Conservation (phyloP, 2,888 invertebrate genomes). For the Dorcus parallelipipedus region DNA sequence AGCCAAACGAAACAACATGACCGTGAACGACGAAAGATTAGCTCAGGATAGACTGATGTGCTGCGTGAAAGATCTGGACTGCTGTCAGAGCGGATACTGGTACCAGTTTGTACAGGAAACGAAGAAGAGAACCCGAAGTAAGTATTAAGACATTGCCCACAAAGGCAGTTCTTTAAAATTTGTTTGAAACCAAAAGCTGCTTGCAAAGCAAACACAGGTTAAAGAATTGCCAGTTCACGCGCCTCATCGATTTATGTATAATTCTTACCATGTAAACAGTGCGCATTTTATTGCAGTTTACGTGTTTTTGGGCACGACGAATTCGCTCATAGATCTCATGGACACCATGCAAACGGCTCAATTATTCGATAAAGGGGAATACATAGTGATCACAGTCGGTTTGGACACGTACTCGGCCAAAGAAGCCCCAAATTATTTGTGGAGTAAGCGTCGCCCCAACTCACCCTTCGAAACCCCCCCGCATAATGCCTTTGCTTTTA, state of each 20-base stretch:
- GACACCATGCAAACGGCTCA: slow-evolving; percentile 85
- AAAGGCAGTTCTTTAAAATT: slow-evolving; percentile 3
- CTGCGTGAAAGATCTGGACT: slow-evolving; percentile 70
- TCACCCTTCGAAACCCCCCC: not conserved
- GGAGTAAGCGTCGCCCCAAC: slow-evolving; percentile 57
- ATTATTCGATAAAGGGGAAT: slow-evolving; percentile 86
- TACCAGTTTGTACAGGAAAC: slow-evolving; percentile 81
- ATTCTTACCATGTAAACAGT: slow-evolving; percentile 25
- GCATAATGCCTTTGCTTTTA: slow-evolving; percentile 30
- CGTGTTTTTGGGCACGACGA: slow-evolving; percentile 86
- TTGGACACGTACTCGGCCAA: slow-evolving; percentile 79
- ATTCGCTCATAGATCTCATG: slow-evolving; percentile 87
- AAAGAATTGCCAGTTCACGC: slow-evolving; percentile 2
- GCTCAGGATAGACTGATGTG: slow-evolving; percentile 73
- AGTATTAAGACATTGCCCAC: slow-evolving; percentile 36
- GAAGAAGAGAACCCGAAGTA: slow-evolving; percentile 80
- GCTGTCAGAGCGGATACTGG: slow-evolving; percentile 78
- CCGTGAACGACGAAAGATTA: slow-evolving; percentile 72
- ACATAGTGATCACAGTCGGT: slow-evolving; percentile 93
- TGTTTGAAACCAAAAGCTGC: not conserved
- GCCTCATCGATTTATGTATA: slow-evolving; percentile 1
- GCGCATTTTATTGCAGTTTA: slow-evolving; percentile 69
- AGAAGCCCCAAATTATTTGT: slow-evolving; percentile 76
- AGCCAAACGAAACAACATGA: slow-evolving; percentile 75
- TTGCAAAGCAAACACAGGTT: not conserved